Percentiles rank a stretch among this genome's conserved stretches.
phyloP scores from a whole-genome alignment of 1,140 invertebrate species.

The Drosophila simulans region DNA sequence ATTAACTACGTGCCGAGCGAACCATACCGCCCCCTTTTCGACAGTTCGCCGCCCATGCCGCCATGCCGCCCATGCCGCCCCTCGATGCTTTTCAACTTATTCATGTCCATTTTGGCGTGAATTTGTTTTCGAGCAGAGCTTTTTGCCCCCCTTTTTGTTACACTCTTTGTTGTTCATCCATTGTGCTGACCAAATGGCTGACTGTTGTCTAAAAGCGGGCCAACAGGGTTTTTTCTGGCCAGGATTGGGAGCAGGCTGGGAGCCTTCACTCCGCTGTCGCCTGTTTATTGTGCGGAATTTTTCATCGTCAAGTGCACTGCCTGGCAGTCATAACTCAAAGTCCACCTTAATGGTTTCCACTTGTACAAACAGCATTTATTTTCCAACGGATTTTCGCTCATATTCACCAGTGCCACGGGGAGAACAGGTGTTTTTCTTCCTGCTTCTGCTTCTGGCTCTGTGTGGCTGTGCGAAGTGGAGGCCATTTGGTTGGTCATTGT shows the following conservation, averaged over 20 bases:
- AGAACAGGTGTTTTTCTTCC: conserved; percentile 28
- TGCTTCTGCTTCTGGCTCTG: background rate
- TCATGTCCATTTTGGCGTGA: conserved; percentile 79
- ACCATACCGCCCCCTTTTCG: conserved; percentile 20
- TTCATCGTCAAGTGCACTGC: conserved; percentile 73
- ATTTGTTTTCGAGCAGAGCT: conserved; percentile 60
- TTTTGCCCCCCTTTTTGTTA: conserved; percentile 21
- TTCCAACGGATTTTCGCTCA: conserved; percentile 52
- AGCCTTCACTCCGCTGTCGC: conserved; percentile 10
- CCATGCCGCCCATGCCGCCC: conserved; percentile 26
- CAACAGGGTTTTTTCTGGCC: conserved; percentile 8
- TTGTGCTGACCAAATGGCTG: conserved; percentile 71
- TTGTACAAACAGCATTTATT: conserved; percentile 60
- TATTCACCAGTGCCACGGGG: conserved; percentile 13
- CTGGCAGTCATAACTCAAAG: conserved; percentile 76
- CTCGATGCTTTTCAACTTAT: conserved; percentile 75
- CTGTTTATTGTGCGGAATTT: conserved; percentile 72
- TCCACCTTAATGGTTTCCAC: conserved; percentile 71
- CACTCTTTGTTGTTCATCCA: conserved; percentile 46
- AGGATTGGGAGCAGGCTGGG: conserved; percentile 4
- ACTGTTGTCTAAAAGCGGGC: conserved; percentile 29
- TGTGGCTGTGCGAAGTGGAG: conserved; percentile 17
- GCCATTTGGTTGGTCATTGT: conserved; percentile 58
- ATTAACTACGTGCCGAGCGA: conserved; percentile 58
- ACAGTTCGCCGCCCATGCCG: conserved; percentile 8